Percentiles rank a stretch among this genome's conserved stretches.
Conservation (phyloP, 1,140 invertebrate genomes). For the Cotesia vestalis region DNA sequence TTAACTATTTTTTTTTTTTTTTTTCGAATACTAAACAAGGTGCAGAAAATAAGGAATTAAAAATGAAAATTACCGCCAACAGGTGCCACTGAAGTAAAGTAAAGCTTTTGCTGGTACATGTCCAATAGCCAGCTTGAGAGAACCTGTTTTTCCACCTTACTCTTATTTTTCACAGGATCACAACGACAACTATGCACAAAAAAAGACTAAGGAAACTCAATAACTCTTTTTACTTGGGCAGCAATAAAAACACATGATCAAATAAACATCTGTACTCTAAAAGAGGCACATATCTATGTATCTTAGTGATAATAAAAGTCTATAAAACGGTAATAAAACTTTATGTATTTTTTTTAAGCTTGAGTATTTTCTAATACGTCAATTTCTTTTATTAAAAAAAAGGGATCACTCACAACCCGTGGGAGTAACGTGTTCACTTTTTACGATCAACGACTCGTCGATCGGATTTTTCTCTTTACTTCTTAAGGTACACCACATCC, state of each 20-base stretch:
- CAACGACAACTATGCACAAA: not conserved
- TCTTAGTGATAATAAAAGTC: not conserved
- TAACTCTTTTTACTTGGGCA: no score
- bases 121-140: constrained; percentile 8
- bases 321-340: not conserved
- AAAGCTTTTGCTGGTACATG: constrained; percentile 1
- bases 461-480: constrained; percentile 9
- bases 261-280: not conserved
- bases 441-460: constrained; percentile 18
- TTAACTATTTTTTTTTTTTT: not conserved
- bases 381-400: not conserved
- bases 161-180: constrained; percentile 10
- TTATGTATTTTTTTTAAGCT: not conserved
- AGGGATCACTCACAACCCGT: not conserved
- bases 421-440: constrained; percentile 22
- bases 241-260: no score
- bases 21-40: not conserved
- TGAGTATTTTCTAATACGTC: not conserved
- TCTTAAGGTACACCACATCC: constrained; percentile 1
- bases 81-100: constrained; percentile 14
- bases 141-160: constrained; percentile 20
- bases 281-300: not conserved
- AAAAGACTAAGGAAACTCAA: not conserved
- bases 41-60: constrained; percentile 28
- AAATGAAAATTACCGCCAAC: constrained; percentile 32